Evolutionary conservation across 2,888 invertebrate genomes (phyloP).

Genomic region (Polydrusus cervinus): DNA sequence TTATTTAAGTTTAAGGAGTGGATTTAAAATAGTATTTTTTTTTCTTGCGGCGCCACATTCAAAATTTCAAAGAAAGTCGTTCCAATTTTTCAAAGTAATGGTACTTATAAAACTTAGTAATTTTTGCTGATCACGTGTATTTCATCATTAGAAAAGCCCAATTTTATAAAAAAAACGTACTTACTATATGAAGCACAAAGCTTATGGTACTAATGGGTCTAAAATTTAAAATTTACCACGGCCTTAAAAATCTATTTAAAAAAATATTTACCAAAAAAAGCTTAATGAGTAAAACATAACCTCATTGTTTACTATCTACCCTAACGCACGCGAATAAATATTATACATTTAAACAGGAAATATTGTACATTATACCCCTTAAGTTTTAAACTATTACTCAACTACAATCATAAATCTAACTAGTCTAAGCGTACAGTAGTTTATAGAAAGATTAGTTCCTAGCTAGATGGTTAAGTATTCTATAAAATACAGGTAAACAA

Average conservation of each 20-base stretch:
- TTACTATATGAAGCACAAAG: too few relatives aligned
- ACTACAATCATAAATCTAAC: conserved; percentile 42
- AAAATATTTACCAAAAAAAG: conserved; percentile 33
- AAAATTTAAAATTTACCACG: too few relatives aligned
- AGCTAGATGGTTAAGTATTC: conserved; percentile 38
- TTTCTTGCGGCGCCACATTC: too few relatives aligned
- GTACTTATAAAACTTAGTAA: too few relatives aligned
- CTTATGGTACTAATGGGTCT: too few relatives aligned
- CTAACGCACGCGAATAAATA: conserved; percentile 29
- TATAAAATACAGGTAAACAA: conserved; percentile 38
- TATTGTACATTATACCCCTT: conserved; percentile 40
- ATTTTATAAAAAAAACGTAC: too few relatives aligned
- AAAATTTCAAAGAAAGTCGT: too few relatives aligned
- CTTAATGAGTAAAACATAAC: conserved; percentile 2
- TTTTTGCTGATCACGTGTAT: too few relatives aligned
- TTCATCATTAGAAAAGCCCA: too few relatives aligned
- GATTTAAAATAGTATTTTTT: too few relatives aligned
- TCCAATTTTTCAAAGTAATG: too few relatives aligned
- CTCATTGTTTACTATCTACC: conserved; percentile 33
- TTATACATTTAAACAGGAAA: conserved; percentile 38
- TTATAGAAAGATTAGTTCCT: conserved; percentile 47
- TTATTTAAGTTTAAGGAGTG: too few relatives aligned
- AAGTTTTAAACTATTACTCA: conserved; percentile 37
- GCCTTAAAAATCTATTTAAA: neutral
- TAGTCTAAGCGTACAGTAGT: conserved; percentile 43